Conservation (phyloP, 2,113 vertebrate species). For the Nesoenas mayeri region DNA sequence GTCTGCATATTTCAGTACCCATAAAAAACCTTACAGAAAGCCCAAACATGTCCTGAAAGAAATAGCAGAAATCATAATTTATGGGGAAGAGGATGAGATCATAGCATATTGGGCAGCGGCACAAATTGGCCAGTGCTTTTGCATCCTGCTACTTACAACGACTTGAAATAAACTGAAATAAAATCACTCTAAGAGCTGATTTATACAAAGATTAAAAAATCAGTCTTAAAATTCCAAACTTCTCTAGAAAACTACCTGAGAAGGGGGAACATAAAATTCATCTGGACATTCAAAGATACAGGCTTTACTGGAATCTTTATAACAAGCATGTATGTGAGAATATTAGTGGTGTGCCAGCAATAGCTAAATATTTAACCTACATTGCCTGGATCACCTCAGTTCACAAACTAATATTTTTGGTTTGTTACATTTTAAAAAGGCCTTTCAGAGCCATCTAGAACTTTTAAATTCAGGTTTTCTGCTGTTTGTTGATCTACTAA, state of each 20-base stretch:
- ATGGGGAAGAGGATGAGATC: neutral
- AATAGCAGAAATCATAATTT: neutral
- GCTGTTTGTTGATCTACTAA: neutral
- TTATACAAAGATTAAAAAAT: neutral
- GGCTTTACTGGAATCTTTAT: neutral
- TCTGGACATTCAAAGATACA: neutral
- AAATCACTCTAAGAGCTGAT: neutral
- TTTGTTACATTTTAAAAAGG: neutral
- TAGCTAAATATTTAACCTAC: neutral
- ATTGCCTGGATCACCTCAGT: neutral
- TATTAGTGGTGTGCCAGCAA: neutral
- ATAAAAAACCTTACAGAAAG: neutral
- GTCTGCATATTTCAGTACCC: neutral
- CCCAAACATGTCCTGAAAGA: neutral
- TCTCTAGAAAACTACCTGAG: neutral
- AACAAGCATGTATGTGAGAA: neutral
- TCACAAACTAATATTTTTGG: neutral
- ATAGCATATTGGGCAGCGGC: neutral
- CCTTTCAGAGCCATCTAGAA: neutral
- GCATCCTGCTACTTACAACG: neutral
- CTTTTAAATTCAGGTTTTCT: neutral
- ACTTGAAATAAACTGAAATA: neutral
- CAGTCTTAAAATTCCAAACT: neutral
- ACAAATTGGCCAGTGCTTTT: rapidly evolving
- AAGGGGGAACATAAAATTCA: neutral